Evolutionary conservation across 2,888 invertebrate species (phyloP).

Genomic region (Ectemnius continuus): DNA sequence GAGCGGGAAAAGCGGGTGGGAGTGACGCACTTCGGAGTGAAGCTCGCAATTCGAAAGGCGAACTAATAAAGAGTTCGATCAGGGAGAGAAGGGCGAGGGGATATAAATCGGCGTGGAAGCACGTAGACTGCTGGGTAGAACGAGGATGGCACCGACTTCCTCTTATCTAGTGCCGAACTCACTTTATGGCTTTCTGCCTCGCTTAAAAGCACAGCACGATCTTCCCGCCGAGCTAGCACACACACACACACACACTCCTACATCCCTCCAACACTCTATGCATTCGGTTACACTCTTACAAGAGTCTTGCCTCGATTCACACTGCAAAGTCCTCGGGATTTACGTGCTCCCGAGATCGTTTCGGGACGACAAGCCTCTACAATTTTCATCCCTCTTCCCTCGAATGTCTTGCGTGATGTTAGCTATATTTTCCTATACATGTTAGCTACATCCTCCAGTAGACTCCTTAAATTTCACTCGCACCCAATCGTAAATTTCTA

Average conservation of each 20-base stretch:
- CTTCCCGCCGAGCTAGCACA: slow-evolving; percentile 6
- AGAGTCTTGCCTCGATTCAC: not conserved
- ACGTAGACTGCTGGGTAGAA: not conserved
- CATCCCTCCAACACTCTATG: not conserved
- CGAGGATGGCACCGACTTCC: slow-evolving; percentile 12
- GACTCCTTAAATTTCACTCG: too few relatives aligned
- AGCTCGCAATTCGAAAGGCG: not conserved
- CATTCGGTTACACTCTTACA: not conserved
- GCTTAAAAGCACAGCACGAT: slow-evolving; percentile 12
- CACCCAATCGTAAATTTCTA: too few relatives aligned
- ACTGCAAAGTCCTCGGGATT: too few relatives aligned
- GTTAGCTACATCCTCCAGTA: too few relatives aligned
- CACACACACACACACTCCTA: not conserved
- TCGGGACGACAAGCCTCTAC: too few relatives aligned
- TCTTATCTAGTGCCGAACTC: not conserved
- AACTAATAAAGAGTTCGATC: slow-evolving; percentile 7
- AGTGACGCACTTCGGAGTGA: not conserved
- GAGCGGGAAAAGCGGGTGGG: not conserved
- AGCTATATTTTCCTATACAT: too few relatives aligned
- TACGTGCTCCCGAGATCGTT: too few relatives aligned
- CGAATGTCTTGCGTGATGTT: too few relatives aligned
- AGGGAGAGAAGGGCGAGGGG: not conserved
- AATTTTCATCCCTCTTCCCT: too few relatives aligned
- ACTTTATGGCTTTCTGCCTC: slow-evolving; percentile 15
- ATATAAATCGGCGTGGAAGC: slow-evolving; percentile 1